Evolutionary conservation across 2,888 invertebrate species (phyloP), one percentile per base, ranked within the genome.

Genomic region (Ceratothoa steindachneri): DNA sequence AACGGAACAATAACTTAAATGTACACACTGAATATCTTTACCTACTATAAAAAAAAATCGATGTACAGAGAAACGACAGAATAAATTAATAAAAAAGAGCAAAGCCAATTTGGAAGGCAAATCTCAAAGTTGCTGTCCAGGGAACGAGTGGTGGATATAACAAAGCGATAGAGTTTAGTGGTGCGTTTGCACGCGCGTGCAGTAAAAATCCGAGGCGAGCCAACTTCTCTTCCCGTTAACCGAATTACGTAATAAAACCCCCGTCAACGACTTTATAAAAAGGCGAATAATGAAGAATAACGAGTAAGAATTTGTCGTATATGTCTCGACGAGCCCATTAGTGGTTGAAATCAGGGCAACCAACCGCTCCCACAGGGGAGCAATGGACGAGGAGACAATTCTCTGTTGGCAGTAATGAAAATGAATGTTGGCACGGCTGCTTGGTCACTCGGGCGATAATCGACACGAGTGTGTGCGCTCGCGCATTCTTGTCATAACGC

Each of bases 231-330:
- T 41, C 15, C 41, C 15, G 41, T 41, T 41, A 41, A 41, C 41
- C 41, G 15, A 15, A 41, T 41, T 41, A 41, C 15, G 41, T 41
- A 41, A 9, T 9, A 41, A 41, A 41, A 41, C 5, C 15, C 41
- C 7, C 24, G 24, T 7, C n/a, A 24, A 60, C 27, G 60, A 60
- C 60, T 60, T 60, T 24, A 60, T 60, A 60, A 60, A 60, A 60
- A 1, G 12, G 19, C 60, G 2, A 60, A 24, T 60, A 60, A 60
- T 60, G 60, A 60, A 60, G 27, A 60, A n/a, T n/a, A 60, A 60
- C 60, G 60, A 60, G 60, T n/a, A n/a, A 24, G 24, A 60, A 60
- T 60, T 60, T 60, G 60, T 60, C 60, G 41, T 60, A 24, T 24
- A 60, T 1, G 60, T 22, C 60, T 24, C 60, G 19, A 7, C 1